Evolutionary conservation across 2,888 invertebrate species (phyloP), one percentile per base, ranked within the genome.

Genomic region (Baccha elongata): DNA sequence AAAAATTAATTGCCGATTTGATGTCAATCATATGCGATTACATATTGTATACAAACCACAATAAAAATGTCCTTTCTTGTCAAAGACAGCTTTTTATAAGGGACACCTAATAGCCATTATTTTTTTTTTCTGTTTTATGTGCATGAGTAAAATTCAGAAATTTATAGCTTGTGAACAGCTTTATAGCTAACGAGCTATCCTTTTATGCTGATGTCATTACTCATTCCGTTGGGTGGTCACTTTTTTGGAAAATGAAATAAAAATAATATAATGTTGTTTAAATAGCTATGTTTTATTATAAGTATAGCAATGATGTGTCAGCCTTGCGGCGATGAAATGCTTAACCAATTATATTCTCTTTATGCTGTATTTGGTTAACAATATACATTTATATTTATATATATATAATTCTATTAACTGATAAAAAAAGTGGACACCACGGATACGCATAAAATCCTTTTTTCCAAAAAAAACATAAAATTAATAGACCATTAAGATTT

Each of bases 401-500:
- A n/a, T n/a, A n/a, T 2, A n/a, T n/a, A 48, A 11, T 5, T 32
- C 29, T 50, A 29, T 29, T 32, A 32, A 7, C 37, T 13, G 13
- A 13, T 3, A 13, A 13, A 13, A 42, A 29, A 32, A 32, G 29
- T n/a, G 32, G 46, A 8, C 7, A 32, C 29, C n/a, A 5, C 23
- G 23, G 44, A 17, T 58, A 21, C 32, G 13, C 60, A 74, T 35
- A 52, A 65, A 81, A 81, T 81, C 80, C 75, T 81, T 71, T 76
- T 60, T 4, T 11, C 26, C 17, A 60, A 55, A 6, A 35, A 69
- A 17, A 29, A 72, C 67, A 53, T 62, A 62, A 83, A 83, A 55
- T 83, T 76, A 83, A 83, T 83, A 71, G 67, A 72, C 76, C 76
- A 67, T 83, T 72, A 72, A 83, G 81, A 83, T 81, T 81, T 76